Evolutionary conservation across 2,113 vertebrate species (phyloP).

Genomic region (Maylandia zebra): DNA sequence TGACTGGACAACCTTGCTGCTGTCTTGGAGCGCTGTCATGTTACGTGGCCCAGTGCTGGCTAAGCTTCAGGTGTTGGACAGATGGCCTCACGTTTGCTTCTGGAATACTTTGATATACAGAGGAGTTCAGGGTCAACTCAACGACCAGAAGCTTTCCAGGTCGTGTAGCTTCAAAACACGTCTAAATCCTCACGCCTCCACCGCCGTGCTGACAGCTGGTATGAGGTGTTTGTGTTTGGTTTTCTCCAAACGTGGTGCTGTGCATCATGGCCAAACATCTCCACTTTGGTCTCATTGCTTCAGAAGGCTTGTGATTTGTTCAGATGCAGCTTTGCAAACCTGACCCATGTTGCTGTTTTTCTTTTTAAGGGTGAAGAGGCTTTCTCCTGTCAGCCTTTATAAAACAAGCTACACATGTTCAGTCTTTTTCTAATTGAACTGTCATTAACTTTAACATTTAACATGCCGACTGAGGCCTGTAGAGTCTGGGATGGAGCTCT

Average conservation of each 20-base stretch:
- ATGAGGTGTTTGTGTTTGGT: neutral
- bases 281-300: neutral
- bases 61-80: rapidly evolving
- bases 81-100: neutral
- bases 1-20: neutral
- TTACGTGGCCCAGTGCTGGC: rapidly evolving
- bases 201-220: neutral
- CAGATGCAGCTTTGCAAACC: neutral
- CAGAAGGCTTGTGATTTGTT: neutral
- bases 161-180: neutral
- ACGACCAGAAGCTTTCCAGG: neutral
- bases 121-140: neutral
- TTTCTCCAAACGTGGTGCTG: neutral
- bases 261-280: rapidly evolving
- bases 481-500: neutral
- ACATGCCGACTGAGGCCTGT: neutral
- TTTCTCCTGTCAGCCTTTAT: neutral
- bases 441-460: neutral
- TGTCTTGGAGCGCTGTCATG: neutral
- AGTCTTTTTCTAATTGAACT: neutral
- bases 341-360: neutral
- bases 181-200: rapidly evolving
- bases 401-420: neutral
- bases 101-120: neutral
- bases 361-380: neutral